Conservation (phyloP, 2,113 vertebrate genomes). For the Gadus chalcogrammus region DNA sequence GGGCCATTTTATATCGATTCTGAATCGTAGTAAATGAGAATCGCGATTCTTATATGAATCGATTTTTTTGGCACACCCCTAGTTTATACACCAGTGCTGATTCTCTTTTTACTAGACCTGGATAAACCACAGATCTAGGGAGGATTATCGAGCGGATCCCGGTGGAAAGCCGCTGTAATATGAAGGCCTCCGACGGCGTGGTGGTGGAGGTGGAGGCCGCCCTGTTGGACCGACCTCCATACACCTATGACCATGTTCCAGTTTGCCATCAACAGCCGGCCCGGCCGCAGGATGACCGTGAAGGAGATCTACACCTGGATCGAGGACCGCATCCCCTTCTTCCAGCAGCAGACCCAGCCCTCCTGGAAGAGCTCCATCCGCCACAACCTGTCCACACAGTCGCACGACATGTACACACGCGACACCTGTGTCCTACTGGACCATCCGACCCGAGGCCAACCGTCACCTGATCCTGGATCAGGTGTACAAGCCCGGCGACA, state of each 20-base stretch:
- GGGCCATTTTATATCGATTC: too few relatives aligned
- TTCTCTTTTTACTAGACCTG: too few relatives aligned
- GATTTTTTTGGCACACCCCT: too few relatives aligned
- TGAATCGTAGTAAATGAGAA: too few relatives aligned
- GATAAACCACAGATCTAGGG: too few relatives aligned
- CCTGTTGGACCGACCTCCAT: constrained; percentile 79
- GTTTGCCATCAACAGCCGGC: constrained; percentile 94
- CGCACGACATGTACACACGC: constrained; percentile 92
- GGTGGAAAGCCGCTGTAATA: too few relatives aligned
- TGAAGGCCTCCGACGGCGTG: too few relatives aligned
- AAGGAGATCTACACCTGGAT: constrained; percentile 98
- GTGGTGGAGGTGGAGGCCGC: not conserved
- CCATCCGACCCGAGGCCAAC: constrained; percentile 91
- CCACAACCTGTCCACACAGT: constrained; percentile 94
- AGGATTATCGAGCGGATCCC: too few relatives aligned
- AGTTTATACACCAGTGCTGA: too few relatives aligned
- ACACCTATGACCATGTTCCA: constrained; percentile 99
- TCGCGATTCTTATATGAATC: too few relatives aligned
- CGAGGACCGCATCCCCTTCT: constrained; percentile 92
- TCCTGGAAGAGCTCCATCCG: constrained; percentile 99
- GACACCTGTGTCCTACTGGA: constrained; percentile 89
- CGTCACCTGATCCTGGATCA: constrained; percentile 89
- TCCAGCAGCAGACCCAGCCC: constrained; percentile 88
- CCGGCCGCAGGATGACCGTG: constrained; percentile 86
- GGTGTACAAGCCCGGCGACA: constrained; percentile 76